Evolutionary conservation across 2,888 invertebrate genomes (phyloP).

Genomic region (Trimorus sp.): DNA sequence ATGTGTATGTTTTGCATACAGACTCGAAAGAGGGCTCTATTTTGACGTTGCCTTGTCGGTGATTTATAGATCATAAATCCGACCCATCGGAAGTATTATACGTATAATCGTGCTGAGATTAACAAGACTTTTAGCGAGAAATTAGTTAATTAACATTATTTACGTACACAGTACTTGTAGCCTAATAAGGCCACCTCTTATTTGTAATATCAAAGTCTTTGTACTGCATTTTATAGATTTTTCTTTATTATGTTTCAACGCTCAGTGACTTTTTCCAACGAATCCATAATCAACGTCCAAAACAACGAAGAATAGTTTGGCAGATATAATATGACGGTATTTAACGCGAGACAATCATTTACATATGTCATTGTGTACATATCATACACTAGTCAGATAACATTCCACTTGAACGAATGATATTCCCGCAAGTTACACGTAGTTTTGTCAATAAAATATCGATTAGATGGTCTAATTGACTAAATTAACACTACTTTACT

Average conservation of each 20-base stretch:
- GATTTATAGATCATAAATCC: constrained; percentile 55
- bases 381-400: constrained; percentile 19
- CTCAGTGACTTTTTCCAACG: constrained; percentile 37
- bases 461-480: neutral
- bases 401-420: constrained; percentile 13
- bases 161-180: constrained; percentile 56
- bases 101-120: constrained; percentile 34
- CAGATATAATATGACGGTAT: constrained; percentile 29
- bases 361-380: constrained; percentile 17
- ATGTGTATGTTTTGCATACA: constrained; percentile 24
- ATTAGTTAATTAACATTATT: constrained; percentile 49
- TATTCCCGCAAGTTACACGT: constrained; percentile 27
- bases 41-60: constrained; percentile 25
- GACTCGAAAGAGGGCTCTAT: constrained; percentile 36
- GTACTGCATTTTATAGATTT: constrained; percentile 65
- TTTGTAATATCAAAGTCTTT: constrained; percentile 67
- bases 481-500: constrained; percentile 12
- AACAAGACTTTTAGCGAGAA: constrained; percentile 49
- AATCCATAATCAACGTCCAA: constrained; percentile 32
- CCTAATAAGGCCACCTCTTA: constrained; percentile 67
- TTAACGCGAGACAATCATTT: constrained; percentile 44
- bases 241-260: constrained; percentile 60
- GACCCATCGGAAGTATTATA: constrained; percentile 27
- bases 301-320: constrained; percentile 48
- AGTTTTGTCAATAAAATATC: constrained; percentile 3